These are phyloP conservation scores for Liparis tanakae DNA, from an alignment of 2,797 vertebrate genomes.

Conservation along the genomic window DNA sequence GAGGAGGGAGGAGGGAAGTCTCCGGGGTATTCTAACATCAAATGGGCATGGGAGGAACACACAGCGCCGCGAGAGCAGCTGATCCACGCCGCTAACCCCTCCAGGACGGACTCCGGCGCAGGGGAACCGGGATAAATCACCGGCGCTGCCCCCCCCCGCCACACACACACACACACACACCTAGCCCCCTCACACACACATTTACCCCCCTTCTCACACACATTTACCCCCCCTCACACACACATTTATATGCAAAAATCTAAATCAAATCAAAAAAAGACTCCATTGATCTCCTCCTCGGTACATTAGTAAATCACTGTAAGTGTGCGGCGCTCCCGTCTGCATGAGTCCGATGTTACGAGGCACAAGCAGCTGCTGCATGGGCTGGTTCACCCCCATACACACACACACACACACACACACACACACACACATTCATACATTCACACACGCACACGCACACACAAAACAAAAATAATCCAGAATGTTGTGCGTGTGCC, in stretches of 20 bases:
- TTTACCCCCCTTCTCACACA: too few relatives aligned
- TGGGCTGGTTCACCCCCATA: neutral
- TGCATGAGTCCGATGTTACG: slow-evolving; percentile 8
- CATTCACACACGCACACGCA: too few relatives aligned
- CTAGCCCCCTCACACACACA: too few relatives aligned
- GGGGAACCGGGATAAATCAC: too few relatives aligned
- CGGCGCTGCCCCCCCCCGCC: too few relatives aligned
- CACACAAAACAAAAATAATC: neutral
- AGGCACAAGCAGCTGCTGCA: slow-evolving; percentile 19
- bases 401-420: too few relatives aligned
- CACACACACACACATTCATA: too few relatives aligned
- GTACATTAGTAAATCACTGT: slow-evolving; percentile 37
- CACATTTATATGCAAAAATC: neutral
- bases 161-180: too few relatives aligned
- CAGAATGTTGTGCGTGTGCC: neutral
- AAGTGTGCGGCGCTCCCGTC: slow-evolving; percentile 6
- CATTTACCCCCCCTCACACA: too few relatives aligned
- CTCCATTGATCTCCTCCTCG: slow-evolving; percentile 11
- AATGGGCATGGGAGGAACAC: slow-evolving; percentile 75
- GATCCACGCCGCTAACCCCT: slow-evolving; percentile 84
- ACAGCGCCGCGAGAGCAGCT: slow-evolving; percentile 75
- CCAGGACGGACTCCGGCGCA: neutral
- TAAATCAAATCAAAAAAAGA: neutral
- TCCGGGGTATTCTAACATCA: slow-evolving; percentile 90
- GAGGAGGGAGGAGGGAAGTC: slow-evolving; percentile 62